These are phyloP conservation scores for Euspilapteryx auroguttella DNA, from an alignment of 2,888 invertebrate species.

Conservation along the genomic window DNA sequence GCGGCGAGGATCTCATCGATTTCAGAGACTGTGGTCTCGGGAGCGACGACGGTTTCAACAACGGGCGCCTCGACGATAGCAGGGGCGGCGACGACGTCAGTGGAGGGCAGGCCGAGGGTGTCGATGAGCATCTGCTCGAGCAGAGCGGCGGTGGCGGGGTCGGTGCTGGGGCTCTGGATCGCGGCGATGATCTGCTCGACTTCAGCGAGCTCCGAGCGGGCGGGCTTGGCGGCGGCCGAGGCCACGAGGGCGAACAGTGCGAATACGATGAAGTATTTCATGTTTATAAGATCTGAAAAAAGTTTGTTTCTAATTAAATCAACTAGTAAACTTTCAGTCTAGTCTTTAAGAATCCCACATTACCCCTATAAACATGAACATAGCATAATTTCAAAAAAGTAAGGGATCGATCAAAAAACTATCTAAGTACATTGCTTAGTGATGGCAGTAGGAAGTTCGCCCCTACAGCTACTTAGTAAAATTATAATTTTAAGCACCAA, in stretches of 20 bases:
- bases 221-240: conserved; percentile 17
- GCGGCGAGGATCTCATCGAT: conserved; percentile 21
- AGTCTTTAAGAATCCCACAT: too few species aligned
- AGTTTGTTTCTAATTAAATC: too few species aligned
- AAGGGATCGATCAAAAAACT: too few species aligned
- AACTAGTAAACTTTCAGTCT: background rate
- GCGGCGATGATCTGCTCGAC: conserved; percentile 22
- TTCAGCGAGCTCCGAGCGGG: conserved; percentile 9
- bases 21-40: too few species aligned
- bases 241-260: conserved; percentile 23
- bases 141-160: conserved; percentile 23
- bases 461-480: too few species aligned
- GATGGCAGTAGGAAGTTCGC: too few species aligned
- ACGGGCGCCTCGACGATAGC: conserved; percentile 6
- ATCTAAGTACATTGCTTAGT: too few species aligned
- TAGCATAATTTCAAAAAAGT: too few species aligned
- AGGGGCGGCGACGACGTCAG: conserved; percentile 5
- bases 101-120: conserved; percentile 11
- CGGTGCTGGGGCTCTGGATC: conserved; percentile 26
- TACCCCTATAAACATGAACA: too few species aligned
- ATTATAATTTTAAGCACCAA: too few species aligned
- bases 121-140: conserved; percentile 13
- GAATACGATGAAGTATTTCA: conserved; percentile 26
- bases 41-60: conserved; percentile 8
- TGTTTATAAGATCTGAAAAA: conserved; percentile 18